These are phyloP conservation scores for Bembecia ichneumoniformis DNA, from an alignment of 2,888 invertebrate genomes.

Conservation along the genomic window DNA sequence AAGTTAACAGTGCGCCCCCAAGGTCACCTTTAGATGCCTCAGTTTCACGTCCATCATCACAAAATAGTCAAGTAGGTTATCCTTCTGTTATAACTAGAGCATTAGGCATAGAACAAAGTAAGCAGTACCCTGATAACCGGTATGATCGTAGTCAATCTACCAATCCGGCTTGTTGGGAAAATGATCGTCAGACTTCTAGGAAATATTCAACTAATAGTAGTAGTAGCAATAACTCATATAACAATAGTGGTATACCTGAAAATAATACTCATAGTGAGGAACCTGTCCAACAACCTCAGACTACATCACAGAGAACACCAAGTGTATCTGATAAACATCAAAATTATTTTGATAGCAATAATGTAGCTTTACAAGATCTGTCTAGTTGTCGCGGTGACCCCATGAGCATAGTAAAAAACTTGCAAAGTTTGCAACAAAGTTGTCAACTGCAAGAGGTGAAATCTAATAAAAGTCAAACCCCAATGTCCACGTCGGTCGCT, in stretches of 20 bases:
- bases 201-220: conserved; percentile 63
- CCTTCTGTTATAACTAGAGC: conserved; percentile 87
- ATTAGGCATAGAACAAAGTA: conserved; percentile 75
- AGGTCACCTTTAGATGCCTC: conserved; percentile 81
- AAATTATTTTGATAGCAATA: conserved; percentile 76
- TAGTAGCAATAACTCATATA: conserved; percentile 51
- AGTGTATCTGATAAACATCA: conserved; percentile 70
- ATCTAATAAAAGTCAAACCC: conserved; percentile 51
- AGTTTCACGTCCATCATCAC: conserved; percentile 75
- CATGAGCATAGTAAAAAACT: conserved; percentile 82
- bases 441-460: conserved; percentile 74
- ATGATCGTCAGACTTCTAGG: conserved; percentile 58
- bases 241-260: conserved; percentile 51
- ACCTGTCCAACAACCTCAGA: conserved; percentile 52
- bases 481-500: conserved; percentile 28
- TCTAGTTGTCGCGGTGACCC: conserved; percentile 83
- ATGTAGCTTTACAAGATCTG: conserved; percentile 77
- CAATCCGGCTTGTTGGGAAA: conserved; percentile 73
- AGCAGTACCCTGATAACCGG: conserved; percentile 63
- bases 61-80: conserved; percentile 79
- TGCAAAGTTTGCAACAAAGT: conserved; percentile 74
- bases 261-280: conserved; percentile 62
- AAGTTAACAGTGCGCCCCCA: conserved; percentile 70
- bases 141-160: conserved; percentile 70
- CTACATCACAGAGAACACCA: conserved; percentile 56